Evolutionary conservation across 2,113 vertebrate genomes (phyloP).

Genomic region (Origma solitaria): DNA sequence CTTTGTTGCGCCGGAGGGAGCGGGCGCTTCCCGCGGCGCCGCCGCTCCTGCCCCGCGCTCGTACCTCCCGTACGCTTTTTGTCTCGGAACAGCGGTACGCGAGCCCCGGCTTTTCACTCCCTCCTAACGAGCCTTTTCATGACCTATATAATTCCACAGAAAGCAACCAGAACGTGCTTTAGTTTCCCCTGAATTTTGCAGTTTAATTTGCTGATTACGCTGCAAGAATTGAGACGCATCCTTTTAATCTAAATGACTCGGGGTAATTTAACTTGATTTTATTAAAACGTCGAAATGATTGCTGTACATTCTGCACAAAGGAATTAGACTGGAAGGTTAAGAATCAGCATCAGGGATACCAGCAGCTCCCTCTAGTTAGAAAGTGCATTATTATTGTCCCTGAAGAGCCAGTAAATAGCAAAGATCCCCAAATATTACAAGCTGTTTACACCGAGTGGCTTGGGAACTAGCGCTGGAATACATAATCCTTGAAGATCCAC

Average conservation of each 20-base stretch:
- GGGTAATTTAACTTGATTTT: background rate
- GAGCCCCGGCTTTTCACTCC: background rate
- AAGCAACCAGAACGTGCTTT: background rate
- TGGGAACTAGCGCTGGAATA: rapidly evolving
- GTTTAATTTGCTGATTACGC: background rate
- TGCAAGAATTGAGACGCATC: background rate
- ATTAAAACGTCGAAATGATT: background rate
- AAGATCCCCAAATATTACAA: background rate
- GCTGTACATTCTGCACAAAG: background rate
- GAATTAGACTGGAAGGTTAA: conserved; percentile 5
- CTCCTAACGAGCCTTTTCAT: background rate
- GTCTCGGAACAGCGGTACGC: background rate
- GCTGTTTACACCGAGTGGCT: background rate
- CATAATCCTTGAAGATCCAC: rapidly evolving
- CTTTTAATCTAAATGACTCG: background rate
- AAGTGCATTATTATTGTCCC: background rate
- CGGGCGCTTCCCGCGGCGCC: background rate
- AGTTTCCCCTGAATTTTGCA: background rate
- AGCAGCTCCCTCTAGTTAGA: conserved; percentile 57
- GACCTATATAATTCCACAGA: background rate
- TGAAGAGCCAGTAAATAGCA: background rate
- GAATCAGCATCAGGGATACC: background rate
- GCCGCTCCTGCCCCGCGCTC: background rate
- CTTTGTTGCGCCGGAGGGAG: background rate
- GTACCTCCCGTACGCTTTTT: background rate